These are phyloP conservation scores for Anorthoa munda DNA, from an alignment of 2,888 invertebrate species.

Conservation along the genomic window DNA sequence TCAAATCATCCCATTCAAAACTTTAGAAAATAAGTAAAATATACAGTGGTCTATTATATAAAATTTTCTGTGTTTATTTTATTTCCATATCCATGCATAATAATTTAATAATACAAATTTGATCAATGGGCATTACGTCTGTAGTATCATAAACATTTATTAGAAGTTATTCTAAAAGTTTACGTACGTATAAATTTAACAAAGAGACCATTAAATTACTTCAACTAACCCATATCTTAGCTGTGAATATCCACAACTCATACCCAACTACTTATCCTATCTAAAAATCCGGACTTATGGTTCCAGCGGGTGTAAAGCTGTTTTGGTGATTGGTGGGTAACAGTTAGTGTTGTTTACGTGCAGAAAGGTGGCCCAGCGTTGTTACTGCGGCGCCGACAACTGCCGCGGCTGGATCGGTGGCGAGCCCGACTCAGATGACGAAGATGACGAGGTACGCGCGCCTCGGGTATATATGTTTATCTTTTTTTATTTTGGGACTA, in stretches of 20 bases:
- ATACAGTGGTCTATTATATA: background rate
- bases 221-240: background rate
- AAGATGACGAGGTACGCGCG: constrained; percentile 84
- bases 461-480: constrained; percentile 51
- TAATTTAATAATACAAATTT: background rate
- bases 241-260: constrained; percentile 3
- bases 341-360: constrained; percentile 67
- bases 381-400: constrained; percentile 96
- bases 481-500: constrained; percentile 31
- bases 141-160: background rate
- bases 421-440: constrained; percentile 93
- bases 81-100: no score
- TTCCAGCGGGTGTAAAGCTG: constrained; percentile 48
- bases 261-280: background rate
- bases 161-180: background rate
- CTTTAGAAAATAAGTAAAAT: background rate
- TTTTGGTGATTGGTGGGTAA: constrained; percentile 57
- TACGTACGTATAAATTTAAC: background rate
- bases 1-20: background rate
- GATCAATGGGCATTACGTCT: no score
- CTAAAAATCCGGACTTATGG: constrained; percentile 49
- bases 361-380: constrained; percentile 98
- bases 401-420: constrained; percentile 99
- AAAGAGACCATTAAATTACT: background rate
- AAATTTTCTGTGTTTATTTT: background rate